phyloP scores from a whole-genome alignment of 1,140 invertebrate genomes.

The Hylyphantes graminicola region DNA sequence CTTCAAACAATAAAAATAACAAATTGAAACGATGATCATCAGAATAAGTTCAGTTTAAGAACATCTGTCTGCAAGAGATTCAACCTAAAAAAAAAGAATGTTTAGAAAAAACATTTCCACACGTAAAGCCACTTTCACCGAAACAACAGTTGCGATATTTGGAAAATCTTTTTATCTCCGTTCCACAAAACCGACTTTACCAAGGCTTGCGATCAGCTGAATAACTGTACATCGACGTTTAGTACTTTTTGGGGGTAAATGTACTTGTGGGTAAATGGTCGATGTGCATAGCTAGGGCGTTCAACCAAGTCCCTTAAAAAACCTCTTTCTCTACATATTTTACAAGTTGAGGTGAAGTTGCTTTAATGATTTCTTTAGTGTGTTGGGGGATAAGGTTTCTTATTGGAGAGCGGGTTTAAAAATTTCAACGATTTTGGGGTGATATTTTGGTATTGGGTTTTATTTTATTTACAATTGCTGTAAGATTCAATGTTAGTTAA shows the following conservation, averaged over 20 bases:
- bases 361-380: slow-evolving; percentile 23
- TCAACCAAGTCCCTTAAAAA: slow-evolving; percentile 17
- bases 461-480: too few species aligned
- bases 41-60: too few species aligned
- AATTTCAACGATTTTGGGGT: neutral
- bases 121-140: slow-evolving; percentile 30
- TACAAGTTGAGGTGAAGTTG: slow-evolving; percentile 13
- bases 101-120: neutral
- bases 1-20: too few species aligned
- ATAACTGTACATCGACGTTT: too few species aligned
- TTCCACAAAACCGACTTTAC: slow-evolving; percentile 41
- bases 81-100: too few species aligned
- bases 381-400: slow-evolving; percentile 3
- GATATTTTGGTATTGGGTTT: too few species aligned
- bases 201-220: slow-evolving; percentile 6
- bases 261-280: neutral
- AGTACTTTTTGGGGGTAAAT: too few species aligned
- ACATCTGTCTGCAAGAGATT: too few species aligned
- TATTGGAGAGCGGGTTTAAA: neutral
- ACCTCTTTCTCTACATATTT: slow-evolving; percentile 23
- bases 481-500: too few species aligned
- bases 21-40: too few species aligned
- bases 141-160: slow-evolving; percentile 30
- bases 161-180: slow-evolving; percentile 48
- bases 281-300: neutral